phyloP scores from a whole-genome alignment of 2,888 invertebrate species.

The Andricus quercusramuli region DNA sequence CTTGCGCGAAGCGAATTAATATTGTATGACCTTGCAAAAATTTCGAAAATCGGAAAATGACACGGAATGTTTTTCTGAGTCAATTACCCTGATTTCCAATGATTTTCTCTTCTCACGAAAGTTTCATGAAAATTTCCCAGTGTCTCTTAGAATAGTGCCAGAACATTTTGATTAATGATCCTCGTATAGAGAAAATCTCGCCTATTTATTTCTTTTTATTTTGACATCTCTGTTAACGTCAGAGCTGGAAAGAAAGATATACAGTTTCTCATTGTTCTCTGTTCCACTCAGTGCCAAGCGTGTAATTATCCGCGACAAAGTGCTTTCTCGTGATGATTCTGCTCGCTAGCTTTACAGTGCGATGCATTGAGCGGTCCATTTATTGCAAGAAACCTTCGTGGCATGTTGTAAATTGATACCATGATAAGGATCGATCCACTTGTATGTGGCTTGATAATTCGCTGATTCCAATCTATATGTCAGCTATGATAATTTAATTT shows the following conservation, averaged over 20 bases:
- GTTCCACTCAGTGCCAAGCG: slow-evolving; percentile 14
- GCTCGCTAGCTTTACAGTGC: not conserved
- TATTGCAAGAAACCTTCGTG: slow-evolving; percentile 1
- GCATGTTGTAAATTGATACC: slow-evolving; percentile 22
- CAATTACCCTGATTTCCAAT: not conserved
- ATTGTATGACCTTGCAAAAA: no score
- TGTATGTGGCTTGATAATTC: slow-evolving; percentile 9
- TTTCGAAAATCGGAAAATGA: no score
- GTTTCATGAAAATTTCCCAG: no score
- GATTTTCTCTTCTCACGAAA: not conserved
- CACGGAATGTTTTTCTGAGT: no score
- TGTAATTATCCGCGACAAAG: slow-evolving; percentile 36
- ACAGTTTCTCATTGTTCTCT: slow-evolving; percentile 38
- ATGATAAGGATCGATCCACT: slow-evolving; percentile 23
- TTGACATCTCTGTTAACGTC: slow-evolving; percentile 9
- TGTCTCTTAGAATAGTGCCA: no score
- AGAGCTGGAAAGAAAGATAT: slow-evolving; percentile 13
- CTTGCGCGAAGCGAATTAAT: no score
- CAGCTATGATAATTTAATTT: slow-evolving; percentile 6
- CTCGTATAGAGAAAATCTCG: not conserved
- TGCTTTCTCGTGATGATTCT: slow-evolving; percentile 37
- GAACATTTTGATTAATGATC: not conserved
- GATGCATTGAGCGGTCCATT: slow-evolving; percentile 19
- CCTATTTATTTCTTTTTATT: not conserved
- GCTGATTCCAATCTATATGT: slow-evolving; percentile 15